These are phyloP conservation scores for Spondyliosoma cantharus DNA, from an alignment of 2,797 vertebrate genomes.

Conservation along the genomic window DNA sequence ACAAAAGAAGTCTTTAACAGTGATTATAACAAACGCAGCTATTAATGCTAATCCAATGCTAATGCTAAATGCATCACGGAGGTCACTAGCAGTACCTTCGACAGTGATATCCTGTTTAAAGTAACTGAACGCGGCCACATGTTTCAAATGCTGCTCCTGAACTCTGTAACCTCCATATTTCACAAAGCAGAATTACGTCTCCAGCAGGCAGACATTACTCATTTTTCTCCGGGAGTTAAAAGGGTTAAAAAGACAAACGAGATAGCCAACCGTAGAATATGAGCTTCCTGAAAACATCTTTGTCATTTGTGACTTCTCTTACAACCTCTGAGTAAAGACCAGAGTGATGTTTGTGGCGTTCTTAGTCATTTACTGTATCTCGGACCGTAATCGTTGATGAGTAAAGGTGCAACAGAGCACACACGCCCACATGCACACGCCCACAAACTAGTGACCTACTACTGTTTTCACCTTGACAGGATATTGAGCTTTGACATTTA, in stretches of 20 bases:
- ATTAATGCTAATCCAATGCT: neutral
- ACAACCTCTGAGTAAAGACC: constrained; percentile 46
- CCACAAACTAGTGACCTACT: constrained; percentile 63
- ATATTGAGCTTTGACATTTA: constrained; percentile 73
- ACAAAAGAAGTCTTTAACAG: neutral
- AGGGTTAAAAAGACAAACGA: constrained; percentile 14
- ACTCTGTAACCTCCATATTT: constrained; percentile 32
- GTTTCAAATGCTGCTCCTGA: neutral
- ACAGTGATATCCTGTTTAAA: neutral
- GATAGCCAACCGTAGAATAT: constrained; percentile 39
- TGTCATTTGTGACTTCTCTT: constrained; percentile 52
- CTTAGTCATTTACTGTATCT: constrained; percentile 72
- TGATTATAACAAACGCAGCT: neutral
- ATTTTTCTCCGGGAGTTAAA: constrained; percentile 23
- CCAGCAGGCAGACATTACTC: constrained; percentile 24
- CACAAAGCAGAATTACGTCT: neutral
- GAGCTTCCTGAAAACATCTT: constrained; percentile 42
- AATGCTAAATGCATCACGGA: neutral
- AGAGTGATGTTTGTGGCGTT: constrained; percentile 49
- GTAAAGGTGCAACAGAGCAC: constrained; percentile 68
- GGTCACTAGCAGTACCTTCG: constrained; percentile 38
- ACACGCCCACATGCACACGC: constrained; percentile 46
- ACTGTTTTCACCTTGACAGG: constrained; percentile 74
- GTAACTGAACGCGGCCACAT: neutral
- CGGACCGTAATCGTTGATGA: constrained; percentile 50